Evolutionary conservation across 2,797 vertebrate genomes (phyloP), one percentile per base, ranked within the genome.

Genomic region (Silurus lanzhouensis): DNA sequence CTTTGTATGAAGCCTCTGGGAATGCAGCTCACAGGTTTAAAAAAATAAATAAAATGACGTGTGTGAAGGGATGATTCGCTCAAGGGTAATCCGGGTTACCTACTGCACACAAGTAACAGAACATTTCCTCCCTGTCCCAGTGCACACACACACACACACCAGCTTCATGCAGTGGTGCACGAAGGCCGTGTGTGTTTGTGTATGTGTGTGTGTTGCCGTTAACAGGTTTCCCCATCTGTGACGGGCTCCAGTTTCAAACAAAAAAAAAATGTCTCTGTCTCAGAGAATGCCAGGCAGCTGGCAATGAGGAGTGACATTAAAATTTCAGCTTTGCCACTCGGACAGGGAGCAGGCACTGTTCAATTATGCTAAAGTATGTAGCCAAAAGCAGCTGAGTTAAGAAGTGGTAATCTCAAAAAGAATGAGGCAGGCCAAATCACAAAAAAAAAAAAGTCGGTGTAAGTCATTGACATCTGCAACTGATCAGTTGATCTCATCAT

Each of bases 281-380:
- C 83, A 86, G 68, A 90, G 89, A 91, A 90, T 92, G 93, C 87
- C 77, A 85, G 58, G 91, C 92, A 93, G 91, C 91, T 94, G 91
- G 91, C 89, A 71, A 27, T 91, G 86, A 91, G 81, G 68, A 88
- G 81, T 88, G 84, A 90, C 57, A 17, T 80, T 76, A 78, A 88
- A 89, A 88, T 87, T 89, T 86, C 89, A 87, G 88, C 83, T 88
- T 91, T 92, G 89, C 89, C 90, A 91, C 88, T 85, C 78, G 86
- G 88, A 82, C 90, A 88, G 90, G 87, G 87, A 93, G 91, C 12
- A 89, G 88, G 89, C 93, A 91, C 90, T 88, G 88, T 91, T 93
- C 95, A 94, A 94, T 94, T 95, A 95, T 94, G 92, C 83, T 93
- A 94, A 95, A 95, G 84, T 89, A 94, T 94, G 93, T 92, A 93